phyloP scores from a whole-genome alignment of 2,113 vertebrate genomes.

The Mugil cephalus region DNA sequence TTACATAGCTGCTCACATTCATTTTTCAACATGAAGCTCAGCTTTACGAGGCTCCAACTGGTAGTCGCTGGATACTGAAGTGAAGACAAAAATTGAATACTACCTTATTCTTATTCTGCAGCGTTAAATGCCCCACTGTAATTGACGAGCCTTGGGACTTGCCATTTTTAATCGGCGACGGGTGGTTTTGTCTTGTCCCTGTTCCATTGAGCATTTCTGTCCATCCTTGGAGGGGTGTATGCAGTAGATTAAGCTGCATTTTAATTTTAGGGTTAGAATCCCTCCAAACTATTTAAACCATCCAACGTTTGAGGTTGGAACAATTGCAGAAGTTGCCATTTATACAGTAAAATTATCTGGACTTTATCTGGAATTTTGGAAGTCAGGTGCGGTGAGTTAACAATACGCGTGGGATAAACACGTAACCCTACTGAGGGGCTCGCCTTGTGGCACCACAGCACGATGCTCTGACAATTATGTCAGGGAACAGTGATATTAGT shows the following conservation, averaged over 20 bases:
- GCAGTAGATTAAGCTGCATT: conserved; percentile 74
- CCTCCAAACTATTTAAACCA: conserved; percentile 59
- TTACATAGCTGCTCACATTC: conserved; percentile 26
- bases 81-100: conserved; percentile 36
- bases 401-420: conserved; percentile 34
- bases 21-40: conserved; percentile 18
- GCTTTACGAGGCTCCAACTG: conserved; percentile 30
- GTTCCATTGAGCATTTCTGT: conserved; percentile 61
- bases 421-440: conserved; percentile 44
- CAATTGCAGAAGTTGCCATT: conserved; percentile 51
- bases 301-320: conserved; percentile 49
- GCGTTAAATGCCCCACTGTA: conserved; percentile 50
- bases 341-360: conserved; percentile 41
- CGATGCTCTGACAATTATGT: conserved; percentile 24
- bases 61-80: conserved; percentile 6
- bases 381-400: conserved; percentile 41
- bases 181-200: conserved; percentile 76
- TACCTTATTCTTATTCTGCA: conserved; percentile 66
- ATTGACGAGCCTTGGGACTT: conserved; percentile 63
- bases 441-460: conserved; percentile 34
- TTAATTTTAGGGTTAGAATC: conserved; percentile 56
- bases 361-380: conserved; percentile 33
- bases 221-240: conserved; percentile 66
- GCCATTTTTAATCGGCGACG: conserved; percentile 73
- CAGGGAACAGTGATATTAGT: conserved; percentile 33